Conservation (phyloP, 64 coral and sea anemone genomes). For the Stylophora pistillata region DNA sequence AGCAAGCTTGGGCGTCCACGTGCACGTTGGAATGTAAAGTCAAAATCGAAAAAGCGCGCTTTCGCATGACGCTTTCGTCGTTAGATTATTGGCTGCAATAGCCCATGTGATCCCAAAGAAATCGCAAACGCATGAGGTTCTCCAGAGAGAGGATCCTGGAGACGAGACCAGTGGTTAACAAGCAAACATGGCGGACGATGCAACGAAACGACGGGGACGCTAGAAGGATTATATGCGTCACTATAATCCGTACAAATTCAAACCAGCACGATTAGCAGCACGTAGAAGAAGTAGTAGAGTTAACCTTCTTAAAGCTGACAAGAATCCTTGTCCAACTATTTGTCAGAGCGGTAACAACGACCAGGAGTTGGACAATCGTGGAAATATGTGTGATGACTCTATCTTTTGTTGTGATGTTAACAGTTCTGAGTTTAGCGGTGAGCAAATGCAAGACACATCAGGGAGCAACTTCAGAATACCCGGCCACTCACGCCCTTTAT, state of each 20-base stretch:
- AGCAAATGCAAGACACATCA: conserved; percentile 14
- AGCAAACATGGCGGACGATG: conserved; percentile 24
- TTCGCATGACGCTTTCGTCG: background rate
- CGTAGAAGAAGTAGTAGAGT: conserved; percentile 4
- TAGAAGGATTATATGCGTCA: conserved; percentile 11
- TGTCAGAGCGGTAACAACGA: conserved; percentile 3
- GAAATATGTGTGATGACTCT: conserved; percentile 6
- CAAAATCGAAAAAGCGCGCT: conserved; percentile 3
- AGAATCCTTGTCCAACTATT: conserved; percentile 4
- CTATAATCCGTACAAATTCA: conserved; percentile 19
- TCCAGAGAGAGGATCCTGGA: background rate
- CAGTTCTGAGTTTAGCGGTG: conserved; percentile 16
- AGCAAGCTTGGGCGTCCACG: background rate
- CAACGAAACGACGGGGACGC: background rate
- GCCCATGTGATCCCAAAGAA: background rate
- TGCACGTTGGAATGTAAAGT: conserved; percentile 6
- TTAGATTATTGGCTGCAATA: background rate
- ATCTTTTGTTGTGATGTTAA: conserved; percentile 9
- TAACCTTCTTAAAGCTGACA: conserved; percentile 11
- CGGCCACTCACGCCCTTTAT: too few relatives aligned
- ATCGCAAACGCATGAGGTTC: conserved; percentile 1
- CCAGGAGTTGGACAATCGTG: conserved; percentile 10
- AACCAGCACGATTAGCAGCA: conserved; percentile 9
- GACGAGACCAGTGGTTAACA: background rate
- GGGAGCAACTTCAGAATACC: too few relatives aligned